These are phyloP conservation scores for Apodemus agrarius DNA, from an alignment of 2,797 vertebrate species.

Conservation along the genomic window DNA sequence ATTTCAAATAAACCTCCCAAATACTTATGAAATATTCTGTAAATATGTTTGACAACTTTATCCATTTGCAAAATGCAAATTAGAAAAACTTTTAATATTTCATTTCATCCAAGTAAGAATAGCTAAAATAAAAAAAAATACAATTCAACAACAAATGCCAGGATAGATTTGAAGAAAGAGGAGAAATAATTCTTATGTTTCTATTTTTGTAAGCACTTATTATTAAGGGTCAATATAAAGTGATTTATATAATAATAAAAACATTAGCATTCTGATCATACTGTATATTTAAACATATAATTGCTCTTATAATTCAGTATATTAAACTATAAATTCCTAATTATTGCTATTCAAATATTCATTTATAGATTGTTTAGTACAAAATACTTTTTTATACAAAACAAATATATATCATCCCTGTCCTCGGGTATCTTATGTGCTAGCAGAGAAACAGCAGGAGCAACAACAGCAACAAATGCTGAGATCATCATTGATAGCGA, in stretches of 20 bases:
- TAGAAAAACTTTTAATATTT: neutral
- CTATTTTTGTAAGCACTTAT: neutral
- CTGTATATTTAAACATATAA: neutral
- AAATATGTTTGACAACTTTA: neutral
- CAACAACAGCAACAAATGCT: no score
- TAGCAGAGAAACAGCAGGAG: neutral
- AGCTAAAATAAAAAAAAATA: neutral
- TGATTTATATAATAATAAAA: neutral
- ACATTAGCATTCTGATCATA: neutral
- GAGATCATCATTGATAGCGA: neutral
- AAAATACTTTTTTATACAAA: neutral
- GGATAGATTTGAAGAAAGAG: neutral
- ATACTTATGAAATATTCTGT: neutral
- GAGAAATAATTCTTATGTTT: neutral
- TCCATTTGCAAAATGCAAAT: neutral
- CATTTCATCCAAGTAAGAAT: neutral
- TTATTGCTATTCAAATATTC: constrained; percentile 16
- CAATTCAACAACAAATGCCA: neutral
- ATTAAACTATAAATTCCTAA: neutral
- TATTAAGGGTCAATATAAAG: neutral
- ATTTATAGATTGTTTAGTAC: constrained; percentile 28
- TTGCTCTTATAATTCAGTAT: neutral
- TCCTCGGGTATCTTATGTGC: neutral
- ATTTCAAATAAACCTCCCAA: neutral
- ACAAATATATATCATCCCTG: neutral